phyloP scores from a whole-genome alignment of 2,888 invertebrate genomes.

The Quadroppia sp. region DNA sequence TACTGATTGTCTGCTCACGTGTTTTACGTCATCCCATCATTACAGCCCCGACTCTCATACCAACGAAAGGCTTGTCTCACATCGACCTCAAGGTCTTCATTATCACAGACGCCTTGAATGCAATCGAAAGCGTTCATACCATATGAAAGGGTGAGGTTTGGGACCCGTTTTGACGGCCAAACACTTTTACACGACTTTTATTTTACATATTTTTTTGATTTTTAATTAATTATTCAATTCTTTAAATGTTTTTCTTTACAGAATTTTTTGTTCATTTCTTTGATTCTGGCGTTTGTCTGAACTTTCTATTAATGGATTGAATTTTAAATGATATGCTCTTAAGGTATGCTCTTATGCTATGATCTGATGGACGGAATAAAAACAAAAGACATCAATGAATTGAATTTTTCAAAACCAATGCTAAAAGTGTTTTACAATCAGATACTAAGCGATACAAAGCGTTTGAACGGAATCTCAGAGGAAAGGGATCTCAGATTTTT shows the following conservation, averaged over 20 bases:
- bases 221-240: slow-evolving; percentile 16
- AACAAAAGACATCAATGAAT: not conserved
- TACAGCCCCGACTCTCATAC: no score
- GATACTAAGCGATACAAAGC: not conserved
- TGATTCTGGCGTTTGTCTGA: not conserved
- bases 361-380: slow-evolving; percentile 2
- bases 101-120: not conserved
- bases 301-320: not conserved
- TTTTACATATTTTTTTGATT: not conserved
- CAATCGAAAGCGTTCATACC: not conserved
- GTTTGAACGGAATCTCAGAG: not conserved
- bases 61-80: no score
- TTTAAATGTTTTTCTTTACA: not conserved
- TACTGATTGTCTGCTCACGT: no score
- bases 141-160: not conserved
- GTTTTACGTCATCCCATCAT: not conserved
- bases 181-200: not conserved
- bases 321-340: not conserved
- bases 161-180: not conserved
- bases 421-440: not conserved
- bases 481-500: not conserved
- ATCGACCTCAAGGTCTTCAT: slow-evolving; percentile 6
- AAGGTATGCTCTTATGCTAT: no score
- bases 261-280: not conserved
- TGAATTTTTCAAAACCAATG: slow-evolving; percentile 14